phyloP scores from a whole-genome alignment of 2,113 vertebrate species.

The Vombatus ursinus region DNA sequence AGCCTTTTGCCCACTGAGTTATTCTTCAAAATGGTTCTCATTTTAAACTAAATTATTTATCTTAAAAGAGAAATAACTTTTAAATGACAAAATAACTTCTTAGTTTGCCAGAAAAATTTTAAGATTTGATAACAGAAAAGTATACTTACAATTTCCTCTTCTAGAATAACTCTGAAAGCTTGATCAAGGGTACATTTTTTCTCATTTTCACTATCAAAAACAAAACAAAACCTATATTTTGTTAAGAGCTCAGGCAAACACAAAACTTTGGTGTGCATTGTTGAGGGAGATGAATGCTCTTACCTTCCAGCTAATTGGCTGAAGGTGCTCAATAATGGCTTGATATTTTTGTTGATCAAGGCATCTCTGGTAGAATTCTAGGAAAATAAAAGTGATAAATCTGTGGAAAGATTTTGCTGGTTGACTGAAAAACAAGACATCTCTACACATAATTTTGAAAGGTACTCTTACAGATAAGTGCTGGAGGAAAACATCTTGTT shows the following conservation, averaged over 20 bases:
- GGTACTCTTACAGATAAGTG: constrained; percentile 35
- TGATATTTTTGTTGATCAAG: constrained; percentile 88
- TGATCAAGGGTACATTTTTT: constrained; percentile 98
- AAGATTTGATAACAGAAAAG: constrained; percentile 44
- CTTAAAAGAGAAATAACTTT: constrained; percentile 48
- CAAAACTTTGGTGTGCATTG: constrained; percentile 2
- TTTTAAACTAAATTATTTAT: not conserved
- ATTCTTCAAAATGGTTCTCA: not conserved
- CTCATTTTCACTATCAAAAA: constrained; percentile 93
- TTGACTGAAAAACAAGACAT: constrained; percentile 36
- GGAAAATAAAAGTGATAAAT: constrained; percentile 66
- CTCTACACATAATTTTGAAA: constrained; percentile 13
- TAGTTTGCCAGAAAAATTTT: constrained; percentile 40
- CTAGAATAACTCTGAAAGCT: constrained; percentile 93
- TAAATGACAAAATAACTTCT: constrained; percentile 14
- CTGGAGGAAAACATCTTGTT: constrained; percentile 43
- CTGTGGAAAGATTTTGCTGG: constrained; percentile 34
- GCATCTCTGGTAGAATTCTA: constrained; percentile 91
- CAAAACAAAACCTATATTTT: constrained; percentile 52
- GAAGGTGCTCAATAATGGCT: constrained; percentile 88
- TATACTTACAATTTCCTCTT: constrained; percentile 95
- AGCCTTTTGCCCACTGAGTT: not conserved
- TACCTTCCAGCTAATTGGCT: constrained; percentile 95
- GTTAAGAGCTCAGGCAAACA: constrained; percentile 46
- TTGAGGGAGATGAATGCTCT: constrained; percentile 57